Conservation (phyloP, 64 coral and sea anemone genomes). For the Dendronephthya gigantea region DNA sequence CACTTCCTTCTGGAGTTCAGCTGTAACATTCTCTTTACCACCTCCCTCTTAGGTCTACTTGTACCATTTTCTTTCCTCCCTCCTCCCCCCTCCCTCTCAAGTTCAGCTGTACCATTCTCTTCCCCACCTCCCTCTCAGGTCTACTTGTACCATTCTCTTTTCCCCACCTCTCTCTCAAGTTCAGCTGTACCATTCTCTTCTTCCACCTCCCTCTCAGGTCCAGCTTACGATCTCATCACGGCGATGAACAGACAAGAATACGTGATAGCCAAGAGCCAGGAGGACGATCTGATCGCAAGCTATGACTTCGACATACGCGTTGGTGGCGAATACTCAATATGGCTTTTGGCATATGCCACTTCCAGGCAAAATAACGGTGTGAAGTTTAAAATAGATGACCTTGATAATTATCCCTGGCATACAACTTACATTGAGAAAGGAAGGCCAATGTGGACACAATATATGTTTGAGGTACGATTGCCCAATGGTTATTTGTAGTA, state of each 20-base stretch:
- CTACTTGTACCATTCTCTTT: no score
- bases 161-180: no score
- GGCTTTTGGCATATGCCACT: background rate
- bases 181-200: background rate
- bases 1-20: no score
- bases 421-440: constrained; percentile 6
- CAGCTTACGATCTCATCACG: background rate
- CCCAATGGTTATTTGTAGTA: background rate
- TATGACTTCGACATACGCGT: background rate
- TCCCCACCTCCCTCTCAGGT: no score
- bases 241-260: background rate
- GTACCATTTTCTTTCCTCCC: no score
- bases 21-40: no score
- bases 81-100: no score
- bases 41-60: no score
- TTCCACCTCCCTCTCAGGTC: background rate
- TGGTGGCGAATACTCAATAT: background rate
- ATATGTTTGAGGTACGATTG: background rate
- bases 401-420: background rate
- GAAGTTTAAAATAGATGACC: background rate
- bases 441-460: background rate
- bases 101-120: no score
- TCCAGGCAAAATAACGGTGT: background rate
- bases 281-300: background rate
- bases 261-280: background rate